Base-by-base conservation (phyloP, 2,888 invertebrate species). In the Tetanocera ferruginea region DNA sequence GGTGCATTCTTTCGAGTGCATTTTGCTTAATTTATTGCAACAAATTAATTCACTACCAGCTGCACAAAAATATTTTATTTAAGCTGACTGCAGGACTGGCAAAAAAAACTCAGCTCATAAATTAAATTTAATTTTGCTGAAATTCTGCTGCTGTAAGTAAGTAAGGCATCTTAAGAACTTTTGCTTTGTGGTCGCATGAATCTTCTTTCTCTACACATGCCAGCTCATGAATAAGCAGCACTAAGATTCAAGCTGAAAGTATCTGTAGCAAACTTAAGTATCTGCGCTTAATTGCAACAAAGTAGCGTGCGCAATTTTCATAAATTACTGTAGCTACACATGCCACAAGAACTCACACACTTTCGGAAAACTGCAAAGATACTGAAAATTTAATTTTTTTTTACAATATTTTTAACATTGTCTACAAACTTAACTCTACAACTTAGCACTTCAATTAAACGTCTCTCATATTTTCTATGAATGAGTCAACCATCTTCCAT, bases 121-220 rank as follows among this genome's bases (percentile, higher is more conserved):
- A 73, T 73, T 73, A 34, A 62, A 70, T 70, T 70, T n/a, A 70
- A 49, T 73, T 73, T 73, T 31, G n/a, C 3, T 49, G 25, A 14
- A 73, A 73, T 73, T 60, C 62, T n/a, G 43, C 49, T 25, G 0
- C 11, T 14, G 19, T 37, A 49, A 28, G 43, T 62, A n/a, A n/a
- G n/a, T n/a, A n/a, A n/a, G n/a, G 69, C 28, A 28, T n/a, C 57
- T 60, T 14, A 19, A 60, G 9, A 25, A 25, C 57, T 3, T 2
- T 14, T 43, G 11, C 6, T 43, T 43, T 1, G 43, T 43, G 43
- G 19, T 14, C 5, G 25, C 23, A 60, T 25, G 14, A 60, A 60
- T 9, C 9, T 28, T n/a, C 8, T 8, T 28, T 0, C 11, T 60
- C 19, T 60, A 11, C 55, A 5, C 19, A 23, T 23, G 19, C 19